Percentiles rank a stretch among this genome's conserved stretches.
These are phyloP conservation scores for Lasiurus cinereus DNA, from an alignment of 2,113 vertebrate species.

Conservation along the genomic window DNA sequence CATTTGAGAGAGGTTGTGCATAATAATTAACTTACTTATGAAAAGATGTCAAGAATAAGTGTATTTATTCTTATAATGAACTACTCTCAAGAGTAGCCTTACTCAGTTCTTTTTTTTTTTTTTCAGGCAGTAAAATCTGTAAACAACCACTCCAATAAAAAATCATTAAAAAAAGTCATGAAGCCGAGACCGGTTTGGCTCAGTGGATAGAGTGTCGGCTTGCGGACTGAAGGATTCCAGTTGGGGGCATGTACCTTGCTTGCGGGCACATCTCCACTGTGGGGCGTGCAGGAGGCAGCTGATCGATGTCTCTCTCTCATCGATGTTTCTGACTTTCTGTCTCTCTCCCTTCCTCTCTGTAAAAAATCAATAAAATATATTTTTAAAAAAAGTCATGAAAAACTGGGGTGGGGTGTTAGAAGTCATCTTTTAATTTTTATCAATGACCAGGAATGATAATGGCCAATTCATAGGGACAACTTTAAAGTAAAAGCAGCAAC, in stretches of 20 bases:
- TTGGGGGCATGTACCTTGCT: too few species aligned
- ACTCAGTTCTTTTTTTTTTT: background rate
- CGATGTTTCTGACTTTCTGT: too few species aligned
- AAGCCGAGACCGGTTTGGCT: too few species aligned
- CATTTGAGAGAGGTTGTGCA: background rate
- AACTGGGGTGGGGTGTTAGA: background rate
- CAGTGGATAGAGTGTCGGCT: too few species aligned
- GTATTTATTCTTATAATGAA: constrained; percentile 14
- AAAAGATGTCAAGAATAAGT: constrained; percentile 18
- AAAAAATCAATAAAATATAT: too few species aligned
- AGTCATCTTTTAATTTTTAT: background rate
- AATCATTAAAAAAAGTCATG: too few species aligned
- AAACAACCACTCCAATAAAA: background rate
- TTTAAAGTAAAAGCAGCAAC: background rate
- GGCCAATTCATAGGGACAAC: background rate
- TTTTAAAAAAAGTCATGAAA: background rate
- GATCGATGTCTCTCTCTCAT: too few species aligned
- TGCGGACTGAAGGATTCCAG: too few species aligned
- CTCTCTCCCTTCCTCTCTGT: too few species aligned
- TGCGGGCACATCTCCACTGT: too few species aligned
- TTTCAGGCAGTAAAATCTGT: background rate
- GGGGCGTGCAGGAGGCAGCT: too few species aligned
- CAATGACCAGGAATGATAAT: background rate
- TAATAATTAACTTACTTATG: background rate
- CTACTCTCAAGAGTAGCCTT: background rate